Base-by-base conservation (phyloP, 35 echinoderm and acorn worm genomes). In the Diadema setosum region DNA sequence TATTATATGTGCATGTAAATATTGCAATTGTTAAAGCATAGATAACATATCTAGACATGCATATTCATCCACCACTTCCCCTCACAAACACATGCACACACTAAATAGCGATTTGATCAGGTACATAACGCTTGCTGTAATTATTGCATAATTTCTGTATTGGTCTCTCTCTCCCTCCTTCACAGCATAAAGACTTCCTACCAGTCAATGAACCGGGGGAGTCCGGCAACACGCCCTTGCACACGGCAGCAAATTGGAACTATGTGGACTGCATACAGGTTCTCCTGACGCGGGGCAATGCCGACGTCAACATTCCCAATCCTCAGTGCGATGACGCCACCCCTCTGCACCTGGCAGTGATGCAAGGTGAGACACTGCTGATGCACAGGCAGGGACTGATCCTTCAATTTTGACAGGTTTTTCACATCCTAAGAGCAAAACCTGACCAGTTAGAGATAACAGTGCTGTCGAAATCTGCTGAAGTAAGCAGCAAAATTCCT, bases 341-440 rank as follows among this genome's bases (percentile, higher is more conserved):
- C 65, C 92, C 96, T 33, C 89, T 99, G 16, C 96, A 99, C 64
- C 61, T 99, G 33, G 92, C 92, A 65, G 96, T 99, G 29, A 99
- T 94, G 96, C 96, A 99, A 94, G 96, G 96, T 99, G 63, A 35
- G 17, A 24, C 46, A 29, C 18, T 50, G n/a, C n/a, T n/a, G n/a
- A n/a, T n/a, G 16, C 5, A 11, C 42, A 59, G 5, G 5, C 43
- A 5, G 5, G 4, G 16, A 4, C 5, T 5, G 42, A 5, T 6
- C 14, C 4, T 27, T 39, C 8, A 5, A 6, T 8, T 81, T 39
- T 36, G 81, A 8, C 16, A 25, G 16, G 8, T 17, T 23, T 14
- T 56, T 12, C 6, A 7, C 21, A 3, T 5, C 26, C 15, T 16
- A 5, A 4, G 12, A 8, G 4, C 81, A 5, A 5, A 17, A 59